Evolutionary conservation across 1,140 invertebrate species (phyloP), one percentile per base, ranked within the genome.

Genomic region (Whitmania pigra): DNA sequence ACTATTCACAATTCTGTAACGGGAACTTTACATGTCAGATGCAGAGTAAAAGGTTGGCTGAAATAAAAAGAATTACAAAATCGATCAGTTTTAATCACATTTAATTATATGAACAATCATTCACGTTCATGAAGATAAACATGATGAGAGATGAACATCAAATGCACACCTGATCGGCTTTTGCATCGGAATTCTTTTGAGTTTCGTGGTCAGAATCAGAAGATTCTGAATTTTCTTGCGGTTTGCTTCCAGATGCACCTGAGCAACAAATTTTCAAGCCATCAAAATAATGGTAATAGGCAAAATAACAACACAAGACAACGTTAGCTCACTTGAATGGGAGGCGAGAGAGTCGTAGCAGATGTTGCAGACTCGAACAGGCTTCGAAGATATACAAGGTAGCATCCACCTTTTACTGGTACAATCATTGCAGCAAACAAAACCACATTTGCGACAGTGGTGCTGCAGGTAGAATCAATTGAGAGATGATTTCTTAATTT

Each of bases 371-470:
- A 97, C 94, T 75, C 94, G 87, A 69, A 95, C 85, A 57, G 94
- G 92, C 84, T 97, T 96, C 69, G 88, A 89, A 76, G 92, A 93
- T 83, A 96, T 93, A 73, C 89, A 89, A 40, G 92, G 91, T 71
- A 99, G 82, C 74, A 96, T 80, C 83, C 90, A 91, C 75, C 90
- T 88, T 82, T 96, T 94, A 76, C 89, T 92, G 74, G 94, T 97
- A 82, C 96, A 99, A 43, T 89, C 88, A 72, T 91, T 91, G 83
- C 96, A 99, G 5, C 98, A 94, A 11, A 99, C 94, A n/a, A 89
- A 88, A 20, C 96, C 96, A 84, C 96, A 99, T 78, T 95, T 96
- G 77, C 95, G 88, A 83, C 94, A 97, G 83, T 98, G 94, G 84
- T 98, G 94, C 89, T 96, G 82, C 66, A 87, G 85, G 53, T 40